Conservation (phyloP, 2,888 invertebrate species). For the Phasia obesa region DNA sequence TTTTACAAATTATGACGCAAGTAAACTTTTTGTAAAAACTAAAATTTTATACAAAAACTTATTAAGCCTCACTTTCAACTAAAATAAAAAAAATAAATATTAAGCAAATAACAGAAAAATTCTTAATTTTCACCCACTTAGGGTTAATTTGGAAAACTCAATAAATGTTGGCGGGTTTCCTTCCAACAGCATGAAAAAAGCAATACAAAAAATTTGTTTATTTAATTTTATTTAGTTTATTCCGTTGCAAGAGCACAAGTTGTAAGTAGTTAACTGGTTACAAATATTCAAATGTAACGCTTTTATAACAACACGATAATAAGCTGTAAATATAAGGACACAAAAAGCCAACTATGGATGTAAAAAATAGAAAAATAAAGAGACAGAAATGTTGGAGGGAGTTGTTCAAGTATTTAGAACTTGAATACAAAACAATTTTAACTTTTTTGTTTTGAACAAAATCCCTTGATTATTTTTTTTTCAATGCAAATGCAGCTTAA, state of each 20-base stretch:
- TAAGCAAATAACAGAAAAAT: not conserved
- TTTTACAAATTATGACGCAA: no score
- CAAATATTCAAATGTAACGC: constrained; percentile 56
- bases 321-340: constrained; percentile 56
- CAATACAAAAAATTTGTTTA: constrained; percentile 50
- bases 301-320: constrained; percentile 58
- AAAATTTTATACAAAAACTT: no score
- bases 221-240: constrained; percentile 43
- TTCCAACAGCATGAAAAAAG: constrained; percentile 7
- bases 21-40: no score
- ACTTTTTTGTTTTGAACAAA: constrained; percentile 4
- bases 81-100: no score
- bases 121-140: not conserved
- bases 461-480: constrained; percentile 40
- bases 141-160: constrained; percentile 47
- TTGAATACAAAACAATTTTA: constrained; percentile 24
- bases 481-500: constrained; percentile 59
- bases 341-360: constrained; percentile 31
- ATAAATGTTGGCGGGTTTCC: not conserved
- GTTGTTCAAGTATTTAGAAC: constrained; percentile 33
- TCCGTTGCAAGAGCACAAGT: constrained; percentile 40
- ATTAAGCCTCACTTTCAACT: no score
- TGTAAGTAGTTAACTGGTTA: constrained; percentile 54
- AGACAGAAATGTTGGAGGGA: constrained; percentile 18
- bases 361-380: not conserved